Base-by-base conservation (phyloP, 2,797 vertebrate species). In the Dendrocincla fuliginosa region DNA sequence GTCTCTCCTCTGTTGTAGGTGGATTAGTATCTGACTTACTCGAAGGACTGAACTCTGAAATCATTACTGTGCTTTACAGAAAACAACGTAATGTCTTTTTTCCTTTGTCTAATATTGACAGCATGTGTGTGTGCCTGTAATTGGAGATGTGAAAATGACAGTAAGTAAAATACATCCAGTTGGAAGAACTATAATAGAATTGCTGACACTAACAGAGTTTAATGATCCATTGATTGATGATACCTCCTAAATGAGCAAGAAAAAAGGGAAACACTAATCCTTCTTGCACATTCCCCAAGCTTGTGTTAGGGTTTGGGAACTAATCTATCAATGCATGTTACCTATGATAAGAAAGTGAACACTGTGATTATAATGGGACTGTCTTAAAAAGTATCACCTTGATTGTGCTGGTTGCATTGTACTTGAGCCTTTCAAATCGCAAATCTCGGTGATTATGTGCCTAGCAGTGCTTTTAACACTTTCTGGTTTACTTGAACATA, bases 331-430 rank as follows among this genome's bases (percentile, higher is more conserved):
- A 20, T 80, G 69, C 76, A 35, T 1, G 32, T 83, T 94, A 88
- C 90, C 89, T 89, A 91, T 93, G 95, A 87, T 95, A 85, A 95
- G 83, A 92, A 91, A 78, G 67, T 90, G 87, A 89, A 95, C 91
- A 85, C 80, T 94, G 53, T 97, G 96, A 97, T 97, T 97, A 91
- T 96, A 97, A 97, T 97, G 89, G 90, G 76, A 88, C 89, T 84
- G 19, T 91, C 85, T 92, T 93, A 91, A 95, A 91, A 96, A 70
- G 50, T 92, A 56, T 75, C 57, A 78, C 85, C 42, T 84, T 96
- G 97, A 97, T 97, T 97, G 94, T 96, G 86, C 93, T 85, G 89
- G 89, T 80, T 89, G 77, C 85, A 56, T 42, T 94, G 87, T 90
- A 90, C 89, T 93, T 35, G 78, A 93, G 83, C 86, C 91, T 96